Conservation (phyloP, 2,113 vertebrate genomes). For the Motacilla alba region DNA sequence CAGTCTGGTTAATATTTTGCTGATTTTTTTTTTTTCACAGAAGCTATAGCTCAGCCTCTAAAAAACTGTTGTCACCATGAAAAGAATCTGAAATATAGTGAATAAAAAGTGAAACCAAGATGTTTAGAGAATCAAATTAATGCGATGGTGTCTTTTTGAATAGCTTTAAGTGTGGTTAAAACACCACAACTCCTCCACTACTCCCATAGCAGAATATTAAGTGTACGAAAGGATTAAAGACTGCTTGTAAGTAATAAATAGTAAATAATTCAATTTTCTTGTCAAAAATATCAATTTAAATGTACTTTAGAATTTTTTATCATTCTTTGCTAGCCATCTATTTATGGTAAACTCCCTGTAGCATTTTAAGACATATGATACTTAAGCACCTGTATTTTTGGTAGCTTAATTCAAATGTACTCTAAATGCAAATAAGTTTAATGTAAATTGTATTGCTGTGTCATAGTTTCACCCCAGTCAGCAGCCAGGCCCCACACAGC, state of each 20-base stretch:
- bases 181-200: neutral
- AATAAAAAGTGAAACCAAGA: neutral
- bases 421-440: neutral
- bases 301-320: neutral
- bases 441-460: neutral
- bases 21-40: neutral
- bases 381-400: neutral
- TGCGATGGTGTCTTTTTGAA: neutral
- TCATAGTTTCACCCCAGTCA: neutral
- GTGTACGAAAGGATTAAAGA: neutral
- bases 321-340: neutral
- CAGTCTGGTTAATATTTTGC: neutral
- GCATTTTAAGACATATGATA: neutral
- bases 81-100: neutral
- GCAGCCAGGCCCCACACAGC: neutral
- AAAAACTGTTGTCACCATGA: neutral
- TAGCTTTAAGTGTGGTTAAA: neutral
- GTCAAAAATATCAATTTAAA: neutral
- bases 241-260: neutral
- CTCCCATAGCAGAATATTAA: neutral
- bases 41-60: neutral
- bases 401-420: neutral
- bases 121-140: neutral
- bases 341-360: neutral
- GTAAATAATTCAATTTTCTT: neutral